These are phyloP conservation scores for Leptopilina clavipes DNA, from an alignment of 1,140 invertebrate genomes.

Conservation along the genomic window DNA sequence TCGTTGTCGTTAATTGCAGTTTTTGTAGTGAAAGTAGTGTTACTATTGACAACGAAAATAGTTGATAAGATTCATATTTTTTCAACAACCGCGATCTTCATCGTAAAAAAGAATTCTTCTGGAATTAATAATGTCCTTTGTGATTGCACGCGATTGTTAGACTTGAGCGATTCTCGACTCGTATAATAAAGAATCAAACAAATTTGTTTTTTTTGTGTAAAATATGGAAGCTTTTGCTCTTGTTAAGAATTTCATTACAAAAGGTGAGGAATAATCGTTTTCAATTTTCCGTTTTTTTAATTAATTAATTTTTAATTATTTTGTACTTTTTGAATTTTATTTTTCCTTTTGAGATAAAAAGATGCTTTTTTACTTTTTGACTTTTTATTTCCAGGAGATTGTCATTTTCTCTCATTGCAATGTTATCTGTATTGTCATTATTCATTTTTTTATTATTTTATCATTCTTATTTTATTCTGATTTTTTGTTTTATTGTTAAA, in stretches of 20 bases:
- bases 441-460: too few species aligned
- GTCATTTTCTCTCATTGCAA: too few species aligned
- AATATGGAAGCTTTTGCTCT: constrained; percentile 6
- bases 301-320: background rate
- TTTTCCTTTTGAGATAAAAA: too few species aligned
- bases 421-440: too few species aligned
- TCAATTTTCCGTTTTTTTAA: background rate
- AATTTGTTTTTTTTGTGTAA: background rate
- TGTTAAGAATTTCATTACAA: constrained; percentile 14
- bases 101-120: constrained; percentile 31
- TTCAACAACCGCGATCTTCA: constrained; percentile 51
- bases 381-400: too few species aligned
- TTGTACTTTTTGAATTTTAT: too few species aligned
- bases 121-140: constrained; percentile 8
- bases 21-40: constrained; percentile 5
- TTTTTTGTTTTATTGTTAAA: too few species aligned
- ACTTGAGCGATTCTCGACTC: background rate
- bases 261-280: background rate
- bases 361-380: too few species aligned
- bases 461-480: too few species aligned
- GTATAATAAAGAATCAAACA: background rate
- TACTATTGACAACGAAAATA: constrained; percentile 19
- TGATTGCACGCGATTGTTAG: background rate
- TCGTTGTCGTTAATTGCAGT: constrained; percentile 1
- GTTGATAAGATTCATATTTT: constrained; percentile 47